Evolutionary conservation across 1,140 invertebrate genomes (phyloP), one percentile per base, ranked within the genome.

Genomic region (Mesaphorura yosii): DNA sequence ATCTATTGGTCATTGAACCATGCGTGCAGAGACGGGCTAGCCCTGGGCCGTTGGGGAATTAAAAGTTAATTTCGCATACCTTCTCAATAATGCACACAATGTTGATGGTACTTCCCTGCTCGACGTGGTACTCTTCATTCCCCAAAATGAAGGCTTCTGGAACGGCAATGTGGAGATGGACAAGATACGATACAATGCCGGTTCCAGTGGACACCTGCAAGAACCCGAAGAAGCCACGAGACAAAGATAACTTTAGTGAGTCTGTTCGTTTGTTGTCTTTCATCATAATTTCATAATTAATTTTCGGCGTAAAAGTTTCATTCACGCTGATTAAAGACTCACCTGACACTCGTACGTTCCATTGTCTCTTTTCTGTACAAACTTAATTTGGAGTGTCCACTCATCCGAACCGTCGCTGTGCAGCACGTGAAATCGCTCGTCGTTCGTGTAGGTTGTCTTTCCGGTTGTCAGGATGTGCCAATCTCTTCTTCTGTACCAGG

Each of bases 271-370:
- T n/a, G n/a, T n/a, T n/a, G n/a, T n/a, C n/a, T n/a, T n/a, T n/a
- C n/a, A n/a, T n/a, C n/a, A n/a, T n/a, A n/a, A n/a, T n/a, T n/a
- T n/a, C n/a, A n/a, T n/a, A n/a, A n/a, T n/a, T n/a, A n/a, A n/a
- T n/a, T n/a, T n/a, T n/a, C n/a, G n/a, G n/a, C n/a, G n/a, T n/a
- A n/a, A n/a, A n/a, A n/a, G n/a, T n/a, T n/a, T n/a, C n/a, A n/a
- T n/a, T 38, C 37, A n/a, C 20, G 20, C 15, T 38, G 37, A n/a
- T 38, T 38, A 34, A 34, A 34, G 31, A n/a, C 31, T 31, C 47
- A 76, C 69, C 65, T 76, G 74, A 57, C 75, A 76, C 56, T 75
- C 73, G 59, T 76, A 76, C 0, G 68, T 66, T 1, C 74, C 75
- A 26, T 70, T 68, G 62, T 76, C 74, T 38, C 66, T 58, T 4